Conservation (phyloP, 2,797 vertebrate genomes). For the Eospalax fontanierii region DNA sequence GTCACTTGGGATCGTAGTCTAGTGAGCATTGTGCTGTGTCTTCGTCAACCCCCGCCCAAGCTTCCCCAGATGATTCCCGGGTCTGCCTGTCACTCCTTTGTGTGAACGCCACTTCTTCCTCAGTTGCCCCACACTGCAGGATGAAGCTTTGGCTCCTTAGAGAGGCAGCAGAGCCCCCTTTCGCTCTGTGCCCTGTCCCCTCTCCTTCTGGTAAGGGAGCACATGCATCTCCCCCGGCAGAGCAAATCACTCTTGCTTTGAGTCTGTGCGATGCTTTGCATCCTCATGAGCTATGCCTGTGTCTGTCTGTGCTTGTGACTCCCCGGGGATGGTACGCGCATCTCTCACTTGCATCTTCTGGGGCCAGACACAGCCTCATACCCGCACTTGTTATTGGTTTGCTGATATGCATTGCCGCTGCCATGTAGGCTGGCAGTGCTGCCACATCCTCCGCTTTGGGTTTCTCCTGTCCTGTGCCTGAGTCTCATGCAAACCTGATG, state of each 20-base stretch:
- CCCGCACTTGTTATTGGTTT: not conserved
- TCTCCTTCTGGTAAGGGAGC: not conserved
- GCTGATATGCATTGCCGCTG: no score
- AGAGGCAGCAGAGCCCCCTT: not conserved
- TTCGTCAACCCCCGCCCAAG: not conserved
- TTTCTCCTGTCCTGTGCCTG: not conserved
- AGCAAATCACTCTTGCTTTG: not conserved
- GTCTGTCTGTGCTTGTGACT: not conserved
- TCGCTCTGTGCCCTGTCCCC: not conserved
- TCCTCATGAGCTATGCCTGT: not conserved
- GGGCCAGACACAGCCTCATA: not conserved
- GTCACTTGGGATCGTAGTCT: not conserved
- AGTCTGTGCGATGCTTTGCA: not conserved
- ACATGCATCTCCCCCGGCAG: rapidly evolving
- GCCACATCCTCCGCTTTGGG: not conserved
- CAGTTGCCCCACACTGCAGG: no score
- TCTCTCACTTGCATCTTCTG: not conserved
- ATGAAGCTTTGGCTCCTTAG: not conserved
- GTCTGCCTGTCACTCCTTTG: not conserved
- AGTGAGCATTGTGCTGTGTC: not conserved
- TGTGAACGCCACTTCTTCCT: not conserved
- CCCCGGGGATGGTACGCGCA: no score
- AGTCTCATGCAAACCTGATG: not conserved
- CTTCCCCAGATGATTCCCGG: not conserved
- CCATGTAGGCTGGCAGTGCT: not conserved